phyloP scores from a whole-genome alignment of 2,113 vertebrate genomes.

The Anhinga rufa region DNA sequence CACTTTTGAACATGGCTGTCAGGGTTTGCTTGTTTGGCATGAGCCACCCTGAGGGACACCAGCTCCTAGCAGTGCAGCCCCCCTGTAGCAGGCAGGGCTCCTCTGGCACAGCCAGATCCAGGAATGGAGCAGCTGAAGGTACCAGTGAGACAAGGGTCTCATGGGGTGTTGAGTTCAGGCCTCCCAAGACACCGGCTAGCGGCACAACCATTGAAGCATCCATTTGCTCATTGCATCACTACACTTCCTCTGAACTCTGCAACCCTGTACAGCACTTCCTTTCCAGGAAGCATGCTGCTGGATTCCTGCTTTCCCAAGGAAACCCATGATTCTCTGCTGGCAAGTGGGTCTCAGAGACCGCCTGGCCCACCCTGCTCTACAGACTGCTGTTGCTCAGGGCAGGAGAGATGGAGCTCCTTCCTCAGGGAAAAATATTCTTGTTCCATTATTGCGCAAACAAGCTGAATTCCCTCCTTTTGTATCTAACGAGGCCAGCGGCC shows the following conservation, averaged over 20 bases:
- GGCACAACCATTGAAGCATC: neutral
- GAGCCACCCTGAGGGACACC: neutral
- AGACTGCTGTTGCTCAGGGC: neutral
- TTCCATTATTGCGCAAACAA: neutral
- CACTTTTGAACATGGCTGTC: neutral
- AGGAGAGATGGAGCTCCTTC: neutral
- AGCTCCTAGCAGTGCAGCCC: neutral
- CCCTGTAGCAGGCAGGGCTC: neutral
- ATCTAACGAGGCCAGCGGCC: accelerated
- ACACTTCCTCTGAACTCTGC: neutral
- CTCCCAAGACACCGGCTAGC: neutral
- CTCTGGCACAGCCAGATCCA: accelerated
- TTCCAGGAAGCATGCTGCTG: neutral
- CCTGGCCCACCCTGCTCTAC: neutral
- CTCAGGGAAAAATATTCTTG: neutral
- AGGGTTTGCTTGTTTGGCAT: neutral
- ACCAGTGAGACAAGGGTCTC: accelerated
- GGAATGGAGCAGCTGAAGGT: neutral
- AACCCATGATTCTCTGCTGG: neutral
- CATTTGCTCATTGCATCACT: accelerated
- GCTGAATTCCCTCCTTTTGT: neutral
- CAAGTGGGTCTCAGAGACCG: neutral
- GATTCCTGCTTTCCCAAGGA: neutral
- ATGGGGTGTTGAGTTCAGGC: neutral
- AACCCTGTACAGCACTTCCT: neutral